Evolutionary conservation across 2,888 invertebrate species (phyloP).

Genomic region (Drosophila eohydei): DNA sequence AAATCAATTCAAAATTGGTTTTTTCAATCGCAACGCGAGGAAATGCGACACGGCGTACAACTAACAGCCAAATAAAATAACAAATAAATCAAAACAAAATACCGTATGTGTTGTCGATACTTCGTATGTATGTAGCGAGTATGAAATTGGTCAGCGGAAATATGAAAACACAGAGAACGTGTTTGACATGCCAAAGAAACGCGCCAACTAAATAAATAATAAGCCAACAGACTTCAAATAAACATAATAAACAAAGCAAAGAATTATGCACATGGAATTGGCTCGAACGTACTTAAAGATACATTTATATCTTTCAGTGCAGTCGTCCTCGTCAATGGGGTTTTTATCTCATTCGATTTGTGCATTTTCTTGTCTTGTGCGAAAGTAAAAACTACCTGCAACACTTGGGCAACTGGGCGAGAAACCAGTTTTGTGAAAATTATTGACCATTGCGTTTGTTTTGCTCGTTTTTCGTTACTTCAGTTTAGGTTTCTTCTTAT

Average conservation of each 20-base stretch:
- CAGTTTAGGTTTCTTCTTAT: constrained; percentile 9
- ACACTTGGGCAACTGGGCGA: constrained; percentile 51
- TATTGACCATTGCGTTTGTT: constrained; percentile 64
- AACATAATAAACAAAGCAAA: constrained; percentile 36
- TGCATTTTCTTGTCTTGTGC: constrained; percentile 63
- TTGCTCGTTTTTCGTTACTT: constrained; percentile 45
- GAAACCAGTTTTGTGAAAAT: constrained; percentile 78
- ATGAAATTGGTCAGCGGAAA: constrained; percentile 58
- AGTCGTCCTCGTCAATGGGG: constrained; percentile 24
- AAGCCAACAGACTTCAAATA: constrained; percentile 48
- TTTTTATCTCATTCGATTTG: constrained; percentile 19
- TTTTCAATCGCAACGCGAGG: constrained; percentile 67
- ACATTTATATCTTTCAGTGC: constrained; percentile 64
- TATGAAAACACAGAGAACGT: constrained; percentile 68
- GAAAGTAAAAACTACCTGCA: constrained; percentile 80
- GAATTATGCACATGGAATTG: constrained; percentile 42
- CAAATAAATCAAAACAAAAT: constrained; percentile 31
- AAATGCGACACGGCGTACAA: constrained; percentile 69
- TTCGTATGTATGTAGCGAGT: not conserved
- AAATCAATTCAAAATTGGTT: constrained; percentile 62
- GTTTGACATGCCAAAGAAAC: constrained; percentile 59
- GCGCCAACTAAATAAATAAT: constrained; percentile 65
- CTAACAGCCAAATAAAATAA: constrained; percentile 19
- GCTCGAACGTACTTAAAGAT: constrained; percentile 53
- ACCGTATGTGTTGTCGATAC: constrained; percentile 61